Conservation (phyloP, 2,797 vertebrate genomes). For the Chromobotia macracanthus region DNA sequence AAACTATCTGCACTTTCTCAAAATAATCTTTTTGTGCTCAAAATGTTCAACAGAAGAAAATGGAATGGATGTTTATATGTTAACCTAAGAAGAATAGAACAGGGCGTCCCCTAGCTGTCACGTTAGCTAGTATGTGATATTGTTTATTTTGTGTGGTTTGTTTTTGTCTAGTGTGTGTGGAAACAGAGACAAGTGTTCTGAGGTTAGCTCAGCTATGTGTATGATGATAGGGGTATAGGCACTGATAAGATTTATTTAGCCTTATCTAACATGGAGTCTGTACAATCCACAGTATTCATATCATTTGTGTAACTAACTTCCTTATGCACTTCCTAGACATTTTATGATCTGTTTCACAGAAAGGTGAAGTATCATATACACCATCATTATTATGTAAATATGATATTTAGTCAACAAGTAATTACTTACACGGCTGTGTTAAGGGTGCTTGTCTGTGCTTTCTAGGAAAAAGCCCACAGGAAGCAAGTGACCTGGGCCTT, state of each 20-base stretch:
- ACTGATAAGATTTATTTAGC: slow-evolving; percentile 17
- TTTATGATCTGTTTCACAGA: not conserved
- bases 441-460: not conserved
- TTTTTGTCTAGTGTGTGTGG: slow-evolving; percentile 19
- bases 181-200: not conserved
- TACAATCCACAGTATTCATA: not conserved
- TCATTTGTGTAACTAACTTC: not conserved
- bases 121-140: not conserved
- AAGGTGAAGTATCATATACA: not conserved
- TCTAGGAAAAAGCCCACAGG: slow-evolving; percentile 83
- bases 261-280: not conserved
- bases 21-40: not conserved
- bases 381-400: not conserved
- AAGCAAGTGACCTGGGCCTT: slow-evolving; percentile 82
- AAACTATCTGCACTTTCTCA: slow-evolving; percentile 3
- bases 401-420: not conserved
- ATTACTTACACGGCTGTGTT: not conserved
- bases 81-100: not conserved
- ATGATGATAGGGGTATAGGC: not conserved
- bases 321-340: not conserved
- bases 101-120: not conserved
- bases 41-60: no score
- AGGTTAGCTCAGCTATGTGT: not conserved
- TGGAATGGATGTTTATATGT: not conserved
- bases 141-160: slow-evolving; percentile 3